A percentile compares a stretch with the other conserved stretches of the same genome.
Evolutionary conservation across 2,113 vertebrate genomes (phyloP).

Genomic region (Semicossyphus pulcher): DNA sequence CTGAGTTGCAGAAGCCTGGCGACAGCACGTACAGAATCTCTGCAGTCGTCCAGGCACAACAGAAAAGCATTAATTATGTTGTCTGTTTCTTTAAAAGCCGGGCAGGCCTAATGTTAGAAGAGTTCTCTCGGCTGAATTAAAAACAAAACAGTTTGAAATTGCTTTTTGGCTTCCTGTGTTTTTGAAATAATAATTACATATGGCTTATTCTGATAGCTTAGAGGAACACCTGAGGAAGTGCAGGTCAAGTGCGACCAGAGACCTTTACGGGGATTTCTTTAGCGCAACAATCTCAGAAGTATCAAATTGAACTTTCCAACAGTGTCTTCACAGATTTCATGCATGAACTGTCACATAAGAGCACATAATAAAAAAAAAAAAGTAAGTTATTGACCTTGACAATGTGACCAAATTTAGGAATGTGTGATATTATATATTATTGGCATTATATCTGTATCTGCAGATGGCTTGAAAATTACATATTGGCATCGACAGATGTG

Average conservation of each 20-base stretch:
- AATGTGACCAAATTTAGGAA: too few species aligned
- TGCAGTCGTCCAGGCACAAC: conserved; percentile 26
- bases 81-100: conserved; percentile 52
- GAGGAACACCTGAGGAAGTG: not conserved
- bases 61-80: conserved; percentile 56
- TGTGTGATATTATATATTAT: too few species aligned
- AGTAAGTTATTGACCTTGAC: too few species aligned
- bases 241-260: conserved; percentile 1
- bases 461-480: too few species aligned
- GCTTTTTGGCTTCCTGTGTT: not conserved
- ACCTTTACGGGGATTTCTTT: not conserved
- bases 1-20: conserved; percentile 22
- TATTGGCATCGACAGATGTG: too few species aligned
- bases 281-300: not conserved
- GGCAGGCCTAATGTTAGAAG: conserved; percentile 47
- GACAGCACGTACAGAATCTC: not conserved
- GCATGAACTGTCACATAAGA: not conserved
- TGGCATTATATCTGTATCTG: too few species aligned
- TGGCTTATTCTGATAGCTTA: not conserved
- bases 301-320: not conserved
- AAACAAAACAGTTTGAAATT: conserved; percentile 5
- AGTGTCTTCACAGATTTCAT: not conserved
- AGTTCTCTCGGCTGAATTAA: conserved; percentile 40
- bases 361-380: too few species aligned
- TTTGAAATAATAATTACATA: too few species aligned